These are phyloP conservation scores for Lasius platythorax DNA, from an alignment of 2,888 invertebrate species.

Conservation along the genomic window DNA sequence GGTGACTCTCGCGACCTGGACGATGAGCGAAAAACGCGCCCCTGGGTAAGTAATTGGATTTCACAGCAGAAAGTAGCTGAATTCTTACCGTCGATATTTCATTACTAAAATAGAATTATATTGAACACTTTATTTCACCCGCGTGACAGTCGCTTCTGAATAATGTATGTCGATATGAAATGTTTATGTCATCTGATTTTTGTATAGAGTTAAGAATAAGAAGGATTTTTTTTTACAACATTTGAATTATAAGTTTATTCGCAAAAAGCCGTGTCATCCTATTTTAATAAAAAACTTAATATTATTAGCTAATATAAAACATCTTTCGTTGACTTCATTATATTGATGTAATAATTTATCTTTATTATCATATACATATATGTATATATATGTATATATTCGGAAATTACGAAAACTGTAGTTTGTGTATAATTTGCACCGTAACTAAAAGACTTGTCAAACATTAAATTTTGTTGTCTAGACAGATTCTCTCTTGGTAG, in stretches of 20 bases:
- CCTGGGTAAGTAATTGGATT: conserved; percentile 52
- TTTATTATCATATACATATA: not conserved
- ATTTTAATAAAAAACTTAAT: not conserved
- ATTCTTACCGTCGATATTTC: conserved; percentile 47
- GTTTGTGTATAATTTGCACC: not conserved
- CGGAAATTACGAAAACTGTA: not conserved
- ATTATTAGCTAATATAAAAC: not conserved
- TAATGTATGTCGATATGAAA: not conserved
- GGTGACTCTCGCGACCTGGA: conserved; percentile 39
- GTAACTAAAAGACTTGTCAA: not conserved
- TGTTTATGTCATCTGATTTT: not conserved
- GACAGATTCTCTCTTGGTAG: not conserved
- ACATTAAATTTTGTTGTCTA: not conserved
- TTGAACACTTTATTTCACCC: conserved; percentile 4
- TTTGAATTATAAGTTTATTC: not conserved
- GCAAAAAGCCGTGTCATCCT: not conserved
- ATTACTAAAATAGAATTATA: conserved; percentile 46
- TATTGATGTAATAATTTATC: not conserved
- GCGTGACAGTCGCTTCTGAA: not conserved
- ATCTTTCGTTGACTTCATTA: not conserved
- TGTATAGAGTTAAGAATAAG: not conserved
- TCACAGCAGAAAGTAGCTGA: conserved; percentile 37
- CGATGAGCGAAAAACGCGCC: conserved; percentile 30
- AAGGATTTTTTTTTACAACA: not conserved
- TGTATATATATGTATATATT: too few species aligned